A percentile compares a stretch with the other conserved stretches of the same genome.
phyloP scores from a whole-genome alignment of 2,888 invertebrate genomes.

The Xylophagus ater region DNA sequence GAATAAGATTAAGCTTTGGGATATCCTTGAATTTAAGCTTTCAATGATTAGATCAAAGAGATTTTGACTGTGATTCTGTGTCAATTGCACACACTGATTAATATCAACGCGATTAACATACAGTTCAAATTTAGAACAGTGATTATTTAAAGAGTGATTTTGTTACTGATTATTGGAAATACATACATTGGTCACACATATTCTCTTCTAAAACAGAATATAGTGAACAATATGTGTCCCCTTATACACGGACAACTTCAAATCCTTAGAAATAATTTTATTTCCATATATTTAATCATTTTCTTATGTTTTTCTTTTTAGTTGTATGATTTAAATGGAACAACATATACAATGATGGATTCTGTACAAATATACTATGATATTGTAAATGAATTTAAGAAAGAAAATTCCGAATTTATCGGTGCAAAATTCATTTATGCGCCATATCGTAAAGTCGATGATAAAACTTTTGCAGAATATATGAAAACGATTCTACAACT shows the following conservation, averaged over 20 bases:
- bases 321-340: slow-evolving; percentile 57
- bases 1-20: too few species aligned
- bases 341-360: slow-evolving; percentile 42
- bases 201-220: not conserved
- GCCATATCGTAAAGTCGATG: slow-evolving; percentile 43
- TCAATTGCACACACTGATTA: too few species aligned
- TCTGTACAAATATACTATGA: slow-evolving; percentile 49
- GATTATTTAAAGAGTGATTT: too few species aligned
- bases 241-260: too few species aligned
- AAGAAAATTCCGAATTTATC: slow-evolving; percentile 51
- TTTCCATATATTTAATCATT: not conserved
- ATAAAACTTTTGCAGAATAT: slow-evolving; percentile 38
- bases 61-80: too few species aligned
- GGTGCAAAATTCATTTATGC: slow-evolving; percentile 62
- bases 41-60: too few species aligned
- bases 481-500: slow-evolving; percentile 30
- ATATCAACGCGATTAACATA: too few species aligned
- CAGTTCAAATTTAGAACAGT: too few species aligned
- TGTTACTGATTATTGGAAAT: not conserved
- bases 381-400: slow-evolving; percentile 45
- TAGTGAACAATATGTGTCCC: not conserved
- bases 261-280: not conserved
- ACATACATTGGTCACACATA: not conserved
- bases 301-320: slow-evolving; percentile 15
- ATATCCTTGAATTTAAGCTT: too few species aligned